A percentile compares a stretch with the other conserved stretches of the same genome.
phyloP scores from a whole-genome alignment of 2,888 invertebrate genomes.

The Phasia obesa region DNA sequence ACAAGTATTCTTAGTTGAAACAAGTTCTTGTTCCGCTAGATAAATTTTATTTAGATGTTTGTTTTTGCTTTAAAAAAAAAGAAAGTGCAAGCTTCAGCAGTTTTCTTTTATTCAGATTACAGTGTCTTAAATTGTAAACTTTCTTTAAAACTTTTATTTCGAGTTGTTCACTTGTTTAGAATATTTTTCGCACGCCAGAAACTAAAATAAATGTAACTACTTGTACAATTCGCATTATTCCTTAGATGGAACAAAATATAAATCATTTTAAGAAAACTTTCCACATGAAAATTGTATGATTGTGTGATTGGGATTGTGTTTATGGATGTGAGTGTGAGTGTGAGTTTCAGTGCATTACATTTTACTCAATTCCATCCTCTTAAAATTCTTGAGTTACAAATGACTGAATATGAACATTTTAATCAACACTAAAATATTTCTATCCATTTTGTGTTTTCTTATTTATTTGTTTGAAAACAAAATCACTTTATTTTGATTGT shows the following conservation, averaged over 20 bases:
- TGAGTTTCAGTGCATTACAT: constrained; percentile 17
- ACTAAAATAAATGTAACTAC: constrained; percentile 29
- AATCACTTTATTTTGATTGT: constrained; percentile 44
- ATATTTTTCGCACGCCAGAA: background rate
- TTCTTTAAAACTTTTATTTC: constrained; percentile 25
- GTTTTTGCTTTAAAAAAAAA: constrained; percentile 4
- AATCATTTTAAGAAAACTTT: constrained; percentile 44
- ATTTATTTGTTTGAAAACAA: constrained; percentile 8
- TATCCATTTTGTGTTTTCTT: background rate
- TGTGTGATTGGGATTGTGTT: background rate
- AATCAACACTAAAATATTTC: constrained; percentile 63
- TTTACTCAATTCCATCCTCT: constrained; percentile 58
- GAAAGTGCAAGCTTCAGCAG: constrained; percentile 28
- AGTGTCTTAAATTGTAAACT: constrained; percentile 16
- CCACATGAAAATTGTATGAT: background rate
- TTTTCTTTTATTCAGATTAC: constrained; percentile 3
- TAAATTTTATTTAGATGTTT: no score
- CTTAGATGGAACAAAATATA: constrained; percentile 3
- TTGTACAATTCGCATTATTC: constrained; percentile 13
- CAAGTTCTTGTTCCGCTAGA: no score
- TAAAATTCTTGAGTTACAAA: constrained; percentile 59
- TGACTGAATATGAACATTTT: constrained; percentile 64
- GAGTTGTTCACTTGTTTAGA: constrained; percentile 22
- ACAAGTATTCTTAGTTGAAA: no score
- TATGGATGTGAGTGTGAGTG: background rate